A percentile compares a stretch with the other conserved stretches of the same genome.
Conservation (phyloP, 1,140 invertebrate species). For the Euwallacea fornicatus region DNA sequence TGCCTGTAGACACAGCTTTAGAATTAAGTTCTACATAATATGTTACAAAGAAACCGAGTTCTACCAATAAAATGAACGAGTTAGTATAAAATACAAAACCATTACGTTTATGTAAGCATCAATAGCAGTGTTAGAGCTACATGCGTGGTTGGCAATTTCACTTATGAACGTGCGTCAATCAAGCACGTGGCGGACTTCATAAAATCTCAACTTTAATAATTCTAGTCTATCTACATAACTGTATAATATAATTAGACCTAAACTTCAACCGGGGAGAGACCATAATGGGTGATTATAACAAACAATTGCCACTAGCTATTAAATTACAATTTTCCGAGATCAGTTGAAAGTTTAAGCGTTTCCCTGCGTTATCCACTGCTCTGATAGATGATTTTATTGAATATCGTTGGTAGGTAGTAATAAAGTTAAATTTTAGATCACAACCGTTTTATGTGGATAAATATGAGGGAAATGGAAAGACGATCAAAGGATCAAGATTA, state of each 20-base stretch:
- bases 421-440: too few species aligned
- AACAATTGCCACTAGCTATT: slow-evolving; percentile 38
- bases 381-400: too few species aligned
- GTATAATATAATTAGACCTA: slow-evolving; percentile 51
- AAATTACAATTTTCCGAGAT: background rate
- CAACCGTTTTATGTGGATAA: too few species aligned
- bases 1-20: slow-evolving; percentile 35
- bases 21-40: slow-evolving; percentile 26
- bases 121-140: slow-evolving; percentile 22
- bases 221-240: slow-evolving; percentile 47
- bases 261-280: slow-evolving; percentile 46
- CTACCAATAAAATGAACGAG: slow-evolving; percentile 38
- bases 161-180: background rate
- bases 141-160: slow-evolving; percentile 4
- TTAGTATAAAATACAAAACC: slow-evolving; percentile 40
- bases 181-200: slow-evolving; percentile 18
- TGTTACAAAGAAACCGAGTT: slow-evolving; percentile 37
- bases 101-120: slow-evolving; percentile 34
- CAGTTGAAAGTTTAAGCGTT: too few species aligned
- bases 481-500: background rate
- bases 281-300: slow-evolving; percentile 39
- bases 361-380: too few species aligned
- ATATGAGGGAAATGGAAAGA: background rate
- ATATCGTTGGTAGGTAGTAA: too few species aligned
- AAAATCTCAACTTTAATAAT: slow-evolving; percentile 37